Evolutionary conservation across 2,113 vertebrate genomes (phyloP).

Genomic region (Catharus fuscescens): DNA sequence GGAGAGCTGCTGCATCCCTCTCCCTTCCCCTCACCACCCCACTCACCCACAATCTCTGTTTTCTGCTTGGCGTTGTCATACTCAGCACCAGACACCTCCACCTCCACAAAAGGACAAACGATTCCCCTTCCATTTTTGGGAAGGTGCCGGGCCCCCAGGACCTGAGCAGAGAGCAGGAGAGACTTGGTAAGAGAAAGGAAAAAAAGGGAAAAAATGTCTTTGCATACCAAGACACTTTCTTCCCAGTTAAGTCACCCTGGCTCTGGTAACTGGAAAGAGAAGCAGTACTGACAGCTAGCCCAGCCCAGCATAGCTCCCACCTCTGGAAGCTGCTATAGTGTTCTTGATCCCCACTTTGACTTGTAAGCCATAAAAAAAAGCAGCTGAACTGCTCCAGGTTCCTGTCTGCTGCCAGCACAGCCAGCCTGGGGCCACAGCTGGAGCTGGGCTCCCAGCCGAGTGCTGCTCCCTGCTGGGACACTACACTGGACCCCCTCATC

Average conservation of each 20-base stretch:
- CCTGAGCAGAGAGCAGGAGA: slow-evolving; percentile 71
- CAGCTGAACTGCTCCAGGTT: background rate
- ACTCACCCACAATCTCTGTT: slow-evolving; percentile 92
- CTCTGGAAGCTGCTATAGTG: background rate
- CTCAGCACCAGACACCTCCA: slow-evolving; percentile 94
- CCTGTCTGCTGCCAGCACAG: background rate
- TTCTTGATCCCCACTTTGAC: background rate
- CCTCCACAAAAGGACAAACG: slow-evolving; percentile 94
- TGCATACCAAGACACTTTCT: background rate
- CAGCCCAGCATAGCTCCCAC: background rate
- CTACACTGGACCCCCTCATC: accelerated
- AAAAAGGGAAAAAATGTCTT: background rate
- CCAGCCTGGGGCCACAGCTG: background rate
- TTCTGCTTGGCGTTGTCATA: slow-evolving; percentile 94
- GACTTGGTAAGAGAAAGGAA: background rate
- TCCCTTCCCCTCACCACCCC: background rate
- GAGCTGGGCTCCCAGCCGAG: background rate
- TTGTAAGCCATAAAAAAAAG: background rate
- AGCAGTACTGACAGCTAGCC: background rate
- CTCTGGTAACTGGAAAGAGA: background rate
- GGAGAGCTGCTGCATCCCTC: background rate
- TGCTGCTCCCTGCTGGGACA: background rate
- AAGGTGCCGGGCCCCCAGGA: slow-evolving; percentile 93
- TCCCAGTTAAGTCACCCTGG: background rate
- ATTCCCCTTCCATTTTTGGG: slow-evolving; percentile 97